Conservation (phyloP, 2,888 invertebrate genomes). For the Lithophane socia region DNA sequence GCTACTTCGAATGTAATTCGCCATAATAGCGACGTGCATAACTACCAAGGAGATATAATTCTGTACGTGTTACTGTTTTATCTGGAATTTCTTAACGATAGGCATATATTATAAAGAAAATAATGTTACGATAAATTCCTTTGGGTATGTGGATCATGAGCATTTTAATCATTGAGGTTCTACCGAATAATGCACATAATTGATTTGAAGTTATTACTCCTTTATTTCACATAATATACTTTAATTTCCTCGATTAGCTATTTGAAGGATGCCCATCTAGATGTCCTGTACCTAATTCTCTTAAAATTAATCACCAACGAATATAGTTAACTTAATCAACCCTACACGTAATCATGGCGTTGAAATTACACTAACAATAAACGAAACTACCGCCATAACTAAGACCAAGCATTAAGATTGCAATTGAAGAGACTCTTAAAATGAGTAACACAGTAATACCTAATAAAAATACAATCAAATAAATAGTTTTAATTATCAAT, state of each 20-base stretch:
- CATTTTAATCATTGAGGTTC: not conserved
- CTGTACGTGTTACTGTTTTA: slow-evolving; percentile 56
- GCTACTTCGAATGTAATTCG: slow-evolving; percentile 53
- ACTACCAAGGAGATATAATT: slow-evolving; percentile 52
- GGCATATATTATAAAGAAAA: slow-evolving; percentile 38
- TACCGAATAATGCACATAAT: slow-evolving; percentile 3
- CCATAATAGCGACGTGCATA: slow-evolving; percentile 50
- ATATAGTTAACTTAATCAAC: not conserved
- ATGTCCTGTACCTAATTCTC: not conserved
- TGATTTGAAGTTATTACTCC: not conserved
- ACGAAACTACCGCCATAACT: slow-evolving; percentile 15
- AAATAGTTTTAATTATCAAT: slow-evolving; percentile 69
- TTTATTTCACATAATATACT: not conserved
- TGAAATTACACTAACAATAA: slow-evolving; percentile 20
- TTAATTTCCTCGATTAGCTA: not conserved
- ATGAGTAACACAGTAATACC: slow-evolving; percentile 48
- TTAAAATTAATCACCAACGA: not conserved
- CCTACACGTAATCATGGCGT: slow-evolving; percentile 2
- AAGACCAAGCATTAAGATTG: slow-evolving; percentile 21
- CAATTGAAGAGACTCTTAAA: slow-evolving; percentile 19
- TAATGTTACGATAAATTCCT: slow-evolving; percentile 20
- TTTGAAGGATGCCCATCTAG: not conserved
- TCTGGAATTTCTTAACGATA: slow-evolving; percentile 48
- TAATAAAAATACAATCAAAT: slow-evolving; percentile 58
- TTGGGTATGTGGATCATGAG: slow-evolving; percentile 20